Base-by-base conservation (phyloP, 2,888 invertebrate genomes). In the Bellardia bayeri region DNA sequence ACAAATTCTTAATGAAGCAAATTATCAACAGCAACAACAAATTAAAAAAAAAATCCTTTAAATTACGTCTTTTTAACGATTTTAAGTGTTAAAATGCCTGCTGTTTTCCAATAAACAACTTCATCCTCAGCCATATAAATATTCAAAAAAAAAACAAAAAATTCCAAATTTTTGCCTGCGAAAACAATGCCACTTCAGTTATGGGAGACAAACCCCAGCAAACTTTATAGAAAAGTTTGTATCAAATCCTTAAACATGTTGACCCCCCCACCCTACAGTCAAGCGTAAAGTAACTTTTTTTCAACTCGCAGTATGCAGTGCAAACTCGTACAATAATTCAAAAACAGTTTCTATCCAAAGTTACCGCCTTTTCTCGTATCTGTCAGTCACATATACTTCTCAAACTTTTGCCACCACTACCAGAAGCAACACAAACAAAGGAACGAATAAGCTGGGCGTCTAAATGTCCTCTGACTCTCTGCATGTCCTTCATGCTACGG, bases 291-390 rank as follows among this genome's bases (percentile, higher is more conserved):
- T 66, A 45, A 23, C 14, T 40, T 56, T 81, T 71, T 82, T 68
- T 9, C 11, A 30, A 33, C 11, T 14, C 14, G 1, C 42, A 14
- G 16, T n/a, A 49, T n/a, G 33, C 72, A 64, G 37, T 56, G 6
- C 45, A n/a, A 13, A 45, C 13, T 45, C n/a, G 49, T 66, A 82
- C 80, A 92, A 93, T 93, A 93, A 93, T 91, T 93, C 93, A 93
- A 91, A 93, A 92, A 93, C 93, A 93, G 92, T 89, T 89, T 82
- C 80, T 83, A 82, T 75, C 78, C 75, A 81, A 87, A 89, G 90
- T 92, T 91, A 90, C 92, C 92, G 92, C 92, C 92, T 92, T 91
- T 92, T 91, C 91, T 92, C 91, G 91, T 91, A 91, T 89, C 90
- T 92, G 92, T 92, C 92, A 92, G 83, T 56, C 88, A 88, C 91